These are phyloP conservation scores for Sinocyclocheilus anshuiensis DNA, from an alignment of 2,113 vertebrate species.

Conservation along the genomic window DNA sequence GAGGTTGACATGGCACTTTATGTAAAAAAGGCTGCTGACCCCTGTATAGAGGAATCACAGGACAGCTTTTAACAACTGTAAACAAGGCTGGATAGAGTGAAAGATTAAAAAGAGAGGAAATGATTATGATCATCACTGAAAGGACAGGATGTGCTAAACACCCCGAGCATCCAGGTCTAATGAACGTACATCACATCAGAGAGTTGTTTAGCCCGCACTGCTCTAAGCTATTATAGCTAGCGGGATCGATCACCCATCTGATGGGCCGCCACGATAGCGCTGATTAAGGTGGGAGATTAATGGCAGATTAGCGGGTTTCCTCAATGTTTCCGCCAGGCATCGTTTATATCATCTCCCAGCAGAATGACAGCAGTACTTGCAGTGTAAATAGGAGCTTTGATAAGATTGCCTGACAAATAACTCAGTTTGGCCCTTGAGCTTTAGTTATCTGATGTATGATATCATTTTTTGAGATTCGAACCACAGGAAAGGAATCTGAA, in stretches of 20 bases:
- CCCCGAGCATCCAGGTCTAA: constrained; percentile 37
- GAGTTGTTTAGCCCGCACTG: constrained; percentile 41
- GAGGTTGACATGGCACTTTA: background rate
- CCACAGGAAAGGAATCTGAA: background rate
- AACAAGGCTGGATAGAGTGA: background rate
- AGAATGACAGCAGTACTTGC: constrained; percentile 28
- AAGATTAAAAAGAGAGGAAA: background rate
- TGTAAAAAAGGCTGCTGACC: background rate
- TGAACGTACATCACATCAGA: constrained; percentile 42
- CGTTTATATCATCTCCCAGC: constrained; percentile 33
- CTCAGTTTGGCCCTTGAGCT: background rate
- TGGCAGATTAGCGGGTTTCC: constrained; percentile 47
- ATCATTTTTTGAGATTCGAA: background rate
- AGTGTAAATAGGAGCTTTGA: constrained; percentile 40
- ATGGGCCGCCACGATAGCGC: constrained; percentile 38
- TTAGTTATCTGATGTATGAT: background rate
- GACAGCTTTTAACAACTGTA: background rate
- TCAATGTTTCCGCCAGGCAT: constrained; percentile 40
- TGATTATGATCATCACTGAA: background rate
- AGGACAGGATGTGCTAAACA: constrained; percentile 5
- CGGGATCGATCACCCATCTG: constrained; percentile 44
- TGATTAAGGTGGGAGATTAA: constrained; percentile 54
- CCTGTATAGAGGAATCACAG: background rate
- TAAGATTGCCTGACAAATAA: constrained; percentile 39
- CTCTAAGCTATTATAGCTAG: constrained; percentile 43